A percentile compares a stretch with the other conserved stretches of the same genome.
These are phyloP conservation scores for Cantharis nigra DNA, from an alignment of 2,888 invertebrate species.

Conservation along the genomic window DNA sequence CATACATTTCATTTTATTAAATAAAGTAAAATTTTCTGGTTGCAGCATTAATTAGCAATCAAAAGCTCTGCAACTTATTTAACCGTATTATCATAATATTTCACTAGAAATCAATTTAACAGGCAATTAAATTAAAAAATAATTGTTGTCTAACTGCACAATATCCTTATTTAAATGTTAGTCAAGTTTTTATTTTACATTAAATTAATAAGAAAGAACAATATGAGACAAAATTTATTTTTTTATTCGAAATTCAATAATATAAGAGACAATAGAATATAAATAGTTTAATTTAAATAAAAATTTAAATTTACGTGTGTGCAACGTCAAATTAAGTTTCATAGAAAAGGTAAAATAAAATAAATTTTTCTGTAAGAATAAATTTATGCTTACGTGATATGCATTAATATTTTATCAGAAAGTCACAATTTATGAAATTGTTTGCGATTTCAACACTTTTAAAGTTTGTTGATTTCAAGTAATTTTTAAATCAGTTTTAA, in stretches of 20 bases:
- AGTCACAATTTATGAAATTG: background rate
- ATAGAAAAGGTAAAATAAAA: background rate
- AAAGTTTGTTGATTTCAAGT: background rate
- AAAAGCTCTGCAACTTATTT: too few species aligned
- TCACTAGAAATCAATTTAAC: too few species aligned
- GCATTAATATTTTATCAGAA: background rate
- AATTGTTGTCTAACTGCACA: too few species aligned
- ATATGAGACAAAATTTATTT: background rate
- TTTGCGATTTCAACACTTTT: background rate
- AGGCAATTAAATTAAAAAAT: too few species aligned
- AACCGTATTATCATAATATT: too few species aligned
- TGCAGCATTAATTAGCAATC: too few species aligned
- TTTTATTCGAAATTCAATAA: background rate
- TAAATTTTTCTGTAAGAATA: background rate
- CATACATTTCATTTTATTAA: too few species aligned
- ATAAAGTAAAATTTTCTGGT: too few species aligned
- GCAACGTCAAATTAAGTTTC: background rate
- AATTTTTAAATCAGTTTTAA: background rate
- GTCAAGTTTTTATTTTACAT: too few species aligned
- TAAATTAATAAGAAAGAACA: too few species aligned
- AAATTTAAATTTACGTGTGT: background rate
- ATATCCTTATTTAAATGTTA: too few species aligned
- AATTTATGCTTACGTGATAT: background rate
- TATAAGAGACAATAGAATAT: background rate
- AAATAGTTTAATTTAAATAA: background rate